Base-by-base conservation (phyloP, 2,113 vertebrate genomes). In the Oncorhynchus gorbuscha region DNA sequence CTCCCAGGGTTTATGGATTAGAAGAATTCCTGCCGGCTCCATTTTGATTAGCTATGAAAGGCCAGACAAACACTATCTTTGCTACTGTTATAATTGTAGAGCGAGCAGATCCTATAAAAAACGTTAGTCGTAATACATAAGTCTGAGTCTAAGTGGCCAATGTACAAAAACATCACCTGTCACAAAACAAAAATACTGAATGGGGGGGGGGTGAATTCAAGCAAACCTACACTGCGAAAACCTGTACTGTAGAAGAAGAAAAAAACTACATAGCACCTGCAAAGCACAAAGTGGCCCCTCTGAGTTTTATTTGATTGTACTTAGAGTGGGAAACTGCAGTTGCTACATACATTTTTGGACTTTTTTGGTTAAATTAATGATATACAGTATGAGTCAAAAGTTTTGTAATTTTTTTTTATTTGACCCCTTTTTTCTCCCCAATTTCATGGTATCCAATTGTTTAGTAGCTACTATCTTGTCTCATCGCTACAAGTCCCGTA, bases 1-100 rank as follows among this genome's bases (percentile, higher is more conserved):
- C 88, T 59, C 81, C 48, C 76, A 66, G 26, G 75, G 39, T 28
- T 85, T 86, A 73, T 72, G 71, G 70, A 84, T 84, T 85, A 79
- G 35, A 83, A 86, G 75, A 74, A 83, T 77, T 67, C 67, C 12
- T 59, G 61, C 73, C 20, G 76, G 72, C 67, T 3, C 24, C 59
- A 71, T 67, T 79, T 30, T 22, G 80, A 79, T 78, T 76, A 76
- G 72, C 80, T 69, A 67, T 9, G 14, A 70, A 79, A 18, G 55
- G 32, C 3, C n/a, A 67, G 3, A 28, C 76, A 45, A 45, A 12
- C 24, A 16, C 49, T 13, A 67, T 68, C 45, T 1, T 2, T 2
- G 72, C 35, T 65, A 48, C 5, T 74, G 59, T 49, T 48, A 45
- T 16, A 64, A 14, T 20, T 58, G 3, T 58, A 58, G 4, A 20